Percentiles rank a stretch among this genome's conserved stretches.
Evolutionary conservation across 2,113 vertebrate genomes (phyloP).

Genomic region (Thalassoma bifasciatum): DNA sequence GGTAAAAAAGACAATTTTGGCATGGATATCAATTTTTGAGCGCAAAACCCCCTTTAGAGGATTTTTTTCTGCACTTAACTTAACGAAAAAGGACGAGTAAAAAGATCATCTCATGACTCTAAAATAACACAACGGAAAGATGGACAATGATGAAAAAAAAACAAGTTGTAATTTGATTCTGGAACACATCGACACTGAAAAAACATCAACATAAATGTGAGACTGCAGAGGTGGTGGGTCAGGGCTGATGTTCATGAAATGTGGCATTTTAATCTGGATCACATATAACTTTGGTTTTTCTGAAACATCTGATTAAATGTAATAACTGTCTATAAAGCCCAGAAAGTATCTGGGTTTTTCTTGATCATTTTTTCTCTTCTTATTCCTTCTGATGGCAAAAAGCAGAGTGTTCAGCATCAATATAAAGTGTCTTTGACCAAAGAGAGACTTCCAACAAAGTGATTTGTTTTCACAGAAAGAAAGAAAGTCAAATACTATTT

Average conservation of each 20-base stretch:
- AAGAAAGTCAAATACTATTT: not conserved
- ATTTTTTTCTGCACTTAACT: too few relatives aligned
- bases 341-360: constrained; percentile 1
- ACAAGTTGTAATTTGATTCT: too few relatives aligned
- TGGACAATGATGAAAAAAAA: too few relatives aligned
- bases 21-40: too few relatives aligned
- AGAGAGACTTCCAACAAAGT: not conserved
- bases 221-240: not conserved
- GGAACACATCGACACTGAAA: too few relatives aligned
- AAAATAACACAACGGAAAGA: too few relatives aligned
- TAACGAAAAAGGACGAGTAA: too few relatives aligned
- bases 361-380: not conserved
- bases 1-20: too few relatives aligned
- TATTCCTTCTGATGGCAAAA: not conserved
- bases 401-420: not conserved
- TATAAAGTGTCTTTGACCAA: constrained; percentile 1
- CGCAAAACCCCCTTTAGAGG: too few relatives aligned
- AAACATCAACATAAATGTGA: not conserved
- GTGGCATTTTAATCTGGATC: not conserved
- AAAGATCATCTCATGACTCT: too few relatives aligned
- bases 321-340: not conserved
- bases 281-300: not conserved
- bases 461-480: not conserved
- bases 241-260: not conserved
- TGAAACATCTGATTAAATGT: not conserved